Base-by-base conservation (phyloP, 2,113 vertebrate genomes). In the Opisthocomus hoazin region DNA sequence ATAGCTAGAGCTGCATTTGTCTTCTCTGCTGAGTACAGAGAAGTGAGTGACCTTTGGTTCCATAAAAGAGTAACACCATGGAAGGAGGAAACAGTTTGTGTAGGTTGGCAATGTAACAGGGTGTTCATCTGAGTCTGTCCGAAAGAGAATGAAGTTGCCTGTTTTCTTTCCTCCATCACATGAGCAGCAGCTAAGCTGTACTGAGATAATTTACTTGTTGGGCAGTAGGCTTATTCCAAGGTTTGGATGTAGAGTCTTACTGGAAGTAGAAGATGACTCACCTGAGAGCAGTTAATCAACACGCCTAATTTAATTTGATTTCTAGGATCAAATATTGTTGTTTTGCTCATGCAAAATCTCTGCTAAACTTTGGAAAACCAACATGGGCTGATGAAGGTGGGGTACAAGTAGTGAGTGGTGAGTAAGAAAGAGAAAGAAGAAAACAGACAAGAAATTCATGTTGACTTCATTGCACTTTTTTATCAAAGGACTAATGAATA, bases 201-300 rank as follows among this genome's bases (percentile, higher is more conserved):
- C 30, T 48, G 46, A 92, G 34, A 29, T 64, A 43, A 90, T 90
- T 57, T 86, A 57, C 32, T 83, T 60, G 41, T 56, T 0, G 7
- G 29, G 24, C 66, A 69, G 63, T 34, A 70, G 75, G 45, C 21
- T 56, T 18, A 58, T 74, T 78, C 36, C 39, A 78, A 78, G 41
- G 36, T 83, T 83, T 69, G 50, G 76, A 92, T 90, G 63, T 20
- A 45, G 34, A 79, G 36, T 83, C 56, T 84, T 71, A 82, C 51
- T 89, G 61, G 80, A 91, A 94, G 69, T 65, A 86, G 82, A 73
- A 87, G 21, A 58, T 90, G 73, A 92, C 60, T 94, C 57, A 77
- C 58, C 39, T 56, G 69, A 90, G 43, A 91, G 69, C 46, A 68
- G 45, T 60, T 68, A 87, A 63, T 60, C 36, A 84, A 66, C 18